Evolutionary conservation across 2,113 vertebrate genomes (phyloP).

Genomic region (Tachysurus fulvidraco): DNA sequence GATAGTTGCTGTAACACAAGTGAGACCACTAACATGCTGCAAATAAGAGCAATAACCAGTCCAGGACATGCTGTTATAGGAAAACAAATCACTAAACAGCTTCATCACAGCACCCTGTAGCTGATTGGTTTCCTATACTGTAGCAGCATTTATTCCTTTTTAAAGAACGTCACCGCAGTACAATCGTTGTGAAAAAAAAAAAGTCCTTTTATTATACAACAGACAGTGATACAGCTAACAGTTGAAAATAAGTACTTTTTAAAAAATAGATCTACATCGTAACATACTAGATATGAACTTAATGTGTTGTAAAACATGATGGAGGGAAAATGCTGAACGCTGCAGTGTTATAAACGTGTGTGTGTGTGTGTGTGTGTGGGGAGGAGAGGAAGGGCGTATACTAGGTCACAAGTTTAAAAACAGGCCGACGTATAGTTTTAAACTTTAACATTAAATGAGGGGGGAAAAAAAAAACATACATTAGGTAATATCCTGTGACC

Average conservation of each 20-base stretch:
- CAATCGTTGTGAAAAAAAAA: slow-evolving; percentile 27
- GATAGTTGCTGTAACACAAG: too few relatives aligned
- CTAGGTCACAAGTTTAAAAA: not conserved
- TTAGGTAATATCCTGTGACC: not conserved
- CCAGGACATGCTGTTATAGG: not conserved
- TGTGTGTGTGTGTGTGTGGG: not conserved
- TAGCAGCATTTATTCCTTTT: not conserved
- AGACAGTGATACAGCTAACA: slow-evolving; percentile 59
- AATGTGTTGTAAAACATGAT: slow-evolving; percentile 65
- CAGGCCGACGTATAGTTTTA: not conserved
- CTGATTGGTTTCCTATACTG: not conserved
- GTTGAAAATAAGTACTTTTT: slow-evolving; percentile 67
- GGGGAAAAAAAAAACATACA: not conserved
- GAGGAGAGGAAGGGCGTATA: slow-evolving; percentile 24
- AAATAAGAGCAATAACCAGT: not conserved
- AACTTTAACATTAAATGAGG: not conserved
- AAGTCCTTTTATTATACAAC: slow-evolving; percentile 37
- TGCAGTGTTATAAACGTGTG: slow-evolving; percentile 8
- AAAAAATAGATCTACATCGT: slow-evolving; percentile 78
- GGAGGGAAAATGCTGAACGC: slow-evolving; percentile 48
- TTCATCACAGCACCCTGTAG: not conserved
- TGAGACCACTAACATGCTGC: too few relatives aligned
- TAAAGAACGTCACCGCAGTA: not conserved
- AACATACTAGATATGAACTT: slow-evolving; percentile 64
- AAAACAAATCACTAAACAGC: not conserved